Percentiles rank a stretch among this genome's conserved stretches.
Conservation (phyloP, 2,113 vertebrate species). For the Oncorhynchus keta region DNA sequence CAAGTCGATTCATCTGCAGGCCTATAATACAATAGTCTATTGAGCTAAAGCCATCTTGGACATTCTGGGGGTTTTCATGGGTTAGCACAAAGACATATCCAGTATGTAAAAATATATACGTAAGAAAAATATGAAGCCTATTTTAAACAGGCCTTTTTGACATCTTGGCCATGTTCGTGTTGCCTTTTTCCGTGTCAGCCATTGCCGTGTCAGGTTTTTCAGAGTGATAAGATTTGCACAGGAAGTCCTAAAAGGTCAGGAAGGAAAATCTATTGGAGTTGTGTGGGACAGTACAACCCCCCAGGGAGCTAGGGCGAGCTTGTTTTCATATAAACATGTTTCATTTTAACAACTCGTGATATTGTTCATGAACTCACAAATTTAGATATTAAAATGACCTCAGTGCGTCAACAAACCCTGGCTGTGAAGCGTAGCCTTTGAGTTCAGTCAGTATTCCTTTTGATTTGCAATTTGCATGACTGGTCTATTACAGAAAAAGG, state of each 20-base stretch:
- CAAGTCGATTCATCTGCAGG: not conserved
- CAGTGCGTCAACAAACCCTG: not conserved
- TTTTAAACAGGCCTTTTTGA: not conserved
- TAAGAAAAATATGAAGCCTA: not conserved
- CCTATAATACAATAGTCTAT: not conserved
- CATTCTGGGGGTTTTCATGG: not conserved
- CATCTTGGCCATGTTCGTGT: not conserved
- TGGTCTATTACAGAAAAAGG: not conserved
- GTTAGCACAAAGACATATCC: not conserved
- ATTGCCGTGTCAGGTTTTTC: slow-evolving; percentile 35
- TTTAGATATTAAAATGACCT: not conserved
- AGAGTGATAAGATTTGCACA: slow-evolving; percentile 47
- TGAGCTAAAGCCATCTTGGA: not conserved
- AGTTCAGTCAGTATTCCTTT: not conserved
- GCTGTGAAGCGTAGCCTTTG: too few relatives aligned
- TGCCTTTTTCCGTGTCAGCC: slow-evolving; percentile 11
- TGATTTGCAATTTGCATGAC: not conserved
- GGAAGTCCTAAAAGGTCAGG: slow-evolving; percentile 47
- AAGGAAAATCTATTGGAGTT: slow-evolving; percentile 42
- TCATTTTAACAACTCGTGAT: not conserved
- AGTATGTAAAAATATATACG: not conserved
- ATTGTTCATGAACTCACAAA: not conserved
- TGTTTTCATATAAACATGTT: not conserved
- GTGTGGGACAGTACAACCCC: slow-evolving; percentile 19
- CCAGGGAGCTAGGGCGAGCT: not conserved